Base-by-base conservation (phyloP, 2,888 invertebrate genomes). In the Hesperia comma region DNA sequence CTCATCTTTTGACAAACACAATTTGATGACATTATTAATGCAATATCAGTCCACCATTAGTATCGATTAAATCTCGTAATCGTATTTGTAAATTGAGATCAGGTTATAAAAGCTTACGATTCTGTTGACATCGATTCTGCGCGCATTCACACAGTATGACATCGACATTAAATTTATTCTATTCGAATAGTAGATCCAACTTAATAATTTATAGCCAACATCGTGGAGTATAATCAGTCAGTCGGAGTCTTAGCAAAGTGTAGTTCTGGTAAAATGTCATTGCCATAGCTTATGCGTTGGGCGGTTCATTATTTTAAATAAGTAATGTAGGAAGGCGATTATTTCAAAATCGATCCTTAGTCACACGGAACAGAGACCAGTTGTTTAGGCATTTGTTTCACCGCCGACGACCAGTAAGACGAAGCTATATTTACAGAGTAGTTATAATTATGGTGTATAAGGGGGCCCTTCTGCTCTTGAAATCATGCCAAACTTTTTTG, bases 331-430 rank as follows among this genome's bases (percentile, higher is more conserved):
- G 72, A 71, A 72, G 72, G 69, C 54, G 66, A 64, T 75, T 75
- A 74, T 76, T 76, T 72, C 74, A 72, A 74, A 77, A 75, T 70
- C 71, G 55, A 64, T 71, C 62, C 74, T 73, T 73, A 72, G 73
- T 78, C 73, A 75, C 70, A 72, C 72, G 71, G 71, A 73, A 74
- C 73, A 0, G 57, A 71, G 68, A 68, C 68, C 69, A 63, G 71
- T 63, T 19, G 56, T 0, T 58, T 37, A 12, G 46, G 19, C 17
- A n/a, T 26, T 8, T 40, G 57, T 40, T 40, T n/a, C 17, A 53
- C 32, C 10, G 21, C 8, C 19, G 37, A 5, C 51, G 55, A 33
- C 1, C 12, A 17, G 17, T n/a, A 12, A 54, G 6, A 7, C 15
- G 12, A 10, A 10, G 37, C 12, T 12, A 10, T 33, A 33, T 33